These are phyloP conservation scores for Charanyca ferruginea DNA, from an alignment of 2,888 invertebrate species.

Conservation along the genomic window DNA sequence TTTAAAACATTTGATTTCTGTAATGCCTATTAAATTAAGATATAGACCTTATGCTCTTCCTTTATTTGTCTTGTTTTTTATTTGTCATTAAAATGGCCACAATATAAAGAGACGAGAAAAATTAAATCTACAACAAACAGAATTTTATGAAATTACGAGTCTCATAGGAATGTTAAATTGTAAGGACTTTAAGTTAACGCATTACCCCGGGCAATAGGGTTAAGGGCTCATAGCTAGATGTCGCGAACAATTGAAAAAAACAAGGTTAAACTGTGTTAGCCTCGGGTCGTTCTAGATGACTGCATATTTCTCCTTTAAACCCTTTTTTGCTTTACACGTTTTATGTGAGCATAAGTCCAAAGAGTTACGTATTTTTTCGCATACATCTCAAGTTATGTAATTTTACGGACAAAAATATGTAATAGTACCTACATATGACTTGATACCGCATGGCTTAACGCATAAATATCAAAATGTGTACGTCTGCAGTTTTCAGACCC, in stretches of 20 bases:
- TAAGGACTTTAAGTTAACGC: background rate
- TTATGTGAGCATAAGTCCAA: background rate
- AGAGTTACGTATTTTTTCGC: background rate
- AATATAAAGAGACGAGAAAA: background rate
- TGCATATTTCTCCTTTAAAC: background rate
- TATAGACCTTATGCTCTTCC: background rate
- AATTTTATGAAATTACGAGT: background rate
- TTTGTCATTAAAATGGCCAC: background rate
- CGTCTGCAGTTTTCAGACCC: conserved; percentile 11
- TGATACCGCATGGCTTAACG: too few species aligned
- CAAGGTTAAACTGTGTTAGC: background rate
- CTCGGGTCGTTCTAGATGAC: background rate
- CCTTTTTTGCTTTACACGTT: background rate
- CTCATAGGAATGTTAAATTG: conserved; percentile 1
- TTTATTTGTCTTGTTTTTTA: background rate
- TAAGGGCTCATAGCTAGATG: background rate
- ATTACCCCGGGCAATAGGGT: background rate
- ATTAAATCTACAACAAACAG: conserved; percentile 4
- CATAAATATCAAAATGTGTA: background rate
- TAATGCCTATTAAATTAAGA: background rate
- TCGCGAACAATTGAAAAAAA: background rate
- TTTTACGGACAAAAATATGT: background rate
- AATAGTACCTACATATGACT: too few species aligned
- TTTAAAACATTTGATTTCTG: too few species aligned
- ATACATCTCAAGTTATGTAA: conserved; percentile 1